Evolutionary conservation across 2,113 vertebrate species (phyloP).

Genomic region (Probosciger aterrimus): DNA sequence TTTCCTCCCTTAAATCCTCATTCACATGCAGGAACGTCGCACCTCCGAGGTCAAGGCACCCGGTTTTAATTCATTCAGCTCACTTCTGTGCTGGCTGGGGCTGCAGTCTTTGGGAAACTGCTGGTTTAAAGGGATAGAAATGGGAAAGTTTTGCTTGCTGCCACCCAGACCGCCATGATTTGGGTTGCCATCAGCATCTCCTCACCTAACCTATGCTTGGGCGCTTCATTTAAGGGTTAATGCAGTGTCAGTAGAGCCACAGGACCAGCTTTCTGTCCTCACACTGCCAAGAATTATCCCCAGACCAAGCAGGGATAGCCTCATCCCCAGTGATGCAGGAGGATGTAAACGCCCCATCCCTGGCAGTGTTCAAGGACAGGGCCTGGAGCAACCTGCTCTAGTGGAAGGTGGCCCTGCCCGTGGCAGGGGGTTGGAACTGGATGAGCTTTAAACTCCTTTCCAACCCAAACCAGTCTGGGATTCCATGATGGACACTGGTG

Average conservation of each 20-base stretch:
- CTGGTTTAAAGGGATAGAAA: neutral
- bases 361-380: neutral
- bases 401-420: neutral
- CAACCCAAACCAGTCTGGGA: neutral
- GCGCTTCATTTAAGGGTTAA: neutral
- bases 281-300: neutral
- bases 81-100: neutral
- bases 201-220: neutral
- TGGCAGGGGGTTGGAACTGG: no score
- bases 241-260: rapidly evolving
- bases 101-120: neutral
- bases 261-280: neutral
- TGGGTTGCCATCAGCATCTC: neutral
- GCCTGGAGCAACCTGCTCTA: neutral
- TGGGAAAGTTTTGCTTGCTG: neutral
- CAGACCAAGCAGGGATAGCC: rapidly evolving
- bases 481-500: neutral
- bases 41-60: neutral
- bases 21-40: constrained; percentile 37
- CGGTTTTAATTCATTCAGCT: constrained; percentile 28
- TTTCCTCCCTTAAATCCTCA: neutral
- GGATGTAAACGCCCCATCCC: neutral
- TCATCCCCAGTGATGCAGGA: rapidly evolving
- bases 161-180: neutral
- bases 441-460: neutral